Base-by-base conservation (phyloP, 2,888 invertebrate species). In the Epinotia ramella region DNA sequence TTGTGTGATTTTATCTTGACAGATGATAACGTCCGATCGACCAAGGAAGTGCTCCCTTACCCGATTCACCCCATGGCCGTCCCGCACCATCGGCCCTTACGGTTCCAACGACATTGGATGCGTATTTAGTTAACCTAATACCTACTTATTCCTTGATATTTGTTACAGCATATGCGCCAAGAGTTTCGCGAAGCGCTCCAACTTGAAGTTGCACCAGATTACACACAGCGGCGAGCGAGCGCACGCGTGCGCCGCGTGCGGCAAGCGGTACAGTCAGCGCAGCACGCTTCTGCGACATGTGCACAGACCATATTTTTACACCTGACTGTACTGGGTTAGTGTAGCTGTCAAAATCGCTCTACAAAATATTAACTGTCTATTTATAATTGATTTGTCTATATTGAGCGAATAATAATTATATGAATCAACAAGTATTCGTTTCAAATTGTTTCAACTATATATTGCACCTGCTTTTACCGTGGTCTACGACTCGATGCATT, bases 11-110 rank as follows among this genome's bases (percentile, higher is more conserved):
- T 18, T 59, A 7, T 60, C 3, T 3, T n/a, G n/a, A 4, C 86
- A 92, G 97, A 97, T 81, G 97, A 98, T 79, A 97, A 97, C 86
- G 95, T 95, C 16, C 95, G 97, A 0, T 98, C 98, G 0, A 96
- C 96, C 60, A 98, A 98, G 89, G 98, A 99, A 93, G 95, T 99
- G 72, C 93, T 99, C 0, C 97, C 99, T 87, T 98, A 99, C 93
- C 98, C 98, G 0, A 91, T 96, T 1, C 95, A 95, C 80, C 96
- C 97, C 80, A 95, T 98, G 33, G 95, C 97, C 77, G 95, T 95
- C 75, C 98, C 99, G 1, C 97, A 98, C 92, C 97, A 97, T n/a
- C n/a, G n/a, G n/a, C n/a, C n/a, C n/a, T n/a, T n/a, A n/a, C n/a
- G n/a, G n/a, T n/a, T n/a, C n/a, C n/a, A n/a, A n/a, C n/a, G n/a